Evolutionary conservation across 2,113 vertebrate species (phyloP).

Genomic region (Cryptoleucopteryx plumbea): DNA sequence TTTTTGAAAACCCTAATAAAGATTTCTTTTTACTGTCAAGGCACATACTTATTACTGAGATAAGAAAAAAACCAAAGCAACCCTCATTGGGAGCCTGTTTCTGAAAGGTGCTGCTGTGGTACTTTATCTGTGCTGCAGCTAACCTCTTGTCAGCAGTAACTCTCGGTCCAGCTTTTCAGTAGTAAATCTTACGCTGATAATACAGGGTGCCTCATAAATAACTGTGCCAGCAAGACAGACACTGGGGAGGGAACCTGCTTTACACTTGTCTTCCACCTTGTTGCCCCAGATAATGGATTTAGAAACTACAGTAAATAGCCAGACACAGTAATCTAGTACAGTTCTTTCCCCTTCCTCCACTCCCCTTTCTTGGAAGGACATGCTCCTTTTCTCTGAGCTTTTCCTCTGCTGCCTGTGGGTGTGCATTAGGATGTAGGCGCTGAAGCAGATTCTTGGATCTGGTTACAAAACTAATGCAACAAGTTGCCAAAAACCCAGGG

Average conservation of each 20-base stretch:
- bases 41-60: background rate
- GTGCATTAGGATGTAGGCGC: background rate
- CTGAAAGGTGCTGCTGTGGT: background rate
- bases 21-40: background rate
- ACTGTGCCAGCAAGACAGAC: constrained; percentile 51
- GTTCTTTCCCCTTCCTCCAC: background rate
- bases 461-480: background rate
- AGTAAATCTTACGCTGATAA: background rate
- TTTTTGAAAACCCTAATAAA: background rate
- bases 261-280: constrained; percentile 56
- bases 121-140: background rate
- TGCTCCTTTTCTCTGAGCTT: background rate
- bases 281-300: constrained; percentile 67
- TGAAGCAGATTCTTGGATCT: background rate
- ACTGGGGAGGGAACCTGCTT: constrained; percentile 66
- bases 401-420: background rate
- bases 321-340: constrained; percentile 44
- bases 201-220: background rate
- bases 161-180: background rate
- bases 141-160: background rate
- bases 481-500: background rate
- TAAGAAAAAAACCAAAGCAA: background rate
- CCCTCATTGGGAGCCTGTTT: background rate
- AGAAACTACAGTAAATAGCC: constrained; percentile 42
- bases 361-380: constrained; percentile 24